These are phyloP conservation scores for Ylistrum balloti DNA, from an alignment of 1,140 invertebrate species.

Conservation along the genomic window DNA sequence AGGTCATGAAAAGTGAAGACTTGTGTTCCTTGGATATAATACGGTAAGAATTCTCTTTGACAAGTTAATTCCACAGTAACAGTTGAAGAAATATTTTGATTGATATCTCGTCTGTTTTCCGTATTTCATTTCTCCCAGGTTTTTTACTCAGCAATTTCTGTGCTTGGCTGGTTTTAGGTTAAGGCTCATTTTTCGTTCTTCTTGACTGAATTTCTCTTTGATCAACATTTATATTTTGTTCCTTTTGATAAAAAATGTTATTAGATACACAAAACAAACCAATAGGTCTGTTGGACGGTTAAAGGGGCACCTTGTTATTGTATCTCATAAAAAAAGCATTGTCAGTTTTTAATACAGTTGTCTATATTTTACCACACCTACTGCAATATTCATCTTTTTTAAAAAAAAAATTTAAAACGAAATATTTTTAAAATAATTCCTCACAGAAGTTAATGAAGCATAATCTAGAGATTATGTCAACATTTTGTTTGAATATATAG, in stretches of 20 bases:
- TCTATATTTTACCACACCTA: too few species aligned
- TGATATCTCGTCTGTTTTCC: not conserved
- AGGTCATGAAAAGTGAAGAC: too few species aligned
- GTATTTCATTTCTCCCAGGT: not conserved
- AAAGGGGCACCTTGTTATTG: not conserved
- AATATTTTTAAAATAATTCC: too few species aligned
- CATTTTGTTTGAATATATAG: too few species aligned
- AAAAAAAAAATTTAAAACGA: too few species aligned
- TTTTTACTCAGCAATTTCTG: slow-evolving; percentile 3
- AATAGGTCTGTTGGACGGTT: not conserved
- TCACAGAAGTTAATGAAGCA: too few species aligned
- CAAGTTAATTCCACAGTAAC: not conserved
- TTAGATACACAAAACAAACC: not conserved
- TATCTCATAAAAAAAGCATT: not conserved
- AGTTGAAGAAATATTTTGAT: not conserved
- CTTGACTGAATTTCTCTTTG: not conserved
- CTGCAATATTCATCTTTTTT: too few species aligned
- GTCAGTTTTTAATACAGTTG: not conserved
- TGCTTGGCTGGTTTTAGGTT: slow-evolving; percentile 19
- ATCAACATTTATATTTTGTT: slow-evolving; percentile 18
- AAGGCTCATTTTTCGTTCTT: not conserved
- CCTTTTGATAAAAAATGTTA: not conserved
- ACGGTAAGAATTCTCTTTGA: not conserved
- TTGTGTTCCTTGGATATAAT: not conserved
- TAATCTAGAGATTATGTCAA: too few species aligned